Evolutionary conservation across 2,113 vertebrate species (phyloP).

Genomic region (Pholis gunnellus): DNA sequence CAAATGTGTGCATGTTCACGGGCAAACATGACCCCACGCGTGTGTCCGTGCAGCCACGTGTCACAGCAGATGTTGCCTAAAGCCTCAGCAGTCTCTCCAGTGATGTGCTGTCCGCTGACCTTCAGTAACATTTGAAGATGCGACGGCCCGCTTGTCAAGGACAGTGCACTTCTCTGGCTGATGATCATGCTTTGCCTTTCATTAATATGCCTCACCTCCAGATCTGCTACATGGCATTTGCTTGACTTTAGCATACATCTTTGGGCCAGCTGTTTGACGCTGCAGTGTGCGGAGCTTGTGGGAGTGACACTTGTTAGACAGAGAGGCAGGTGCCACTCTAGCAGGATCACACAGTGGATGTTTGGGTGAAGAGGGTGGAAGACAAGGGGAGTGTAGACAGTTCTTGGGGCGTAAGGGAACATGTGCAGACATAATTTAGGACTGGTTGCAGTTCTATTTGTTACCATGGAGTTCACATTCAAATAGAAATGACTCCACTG

Average conservation of each 20-base stretch:
- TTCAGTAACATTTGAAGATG: conserved; percentile 61
- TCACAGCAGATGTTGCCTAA: conserved; percentile 63
- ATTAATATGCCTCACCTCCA: conserved; percentile 73
- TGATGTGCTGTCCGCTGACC: conserved; percentile 57
- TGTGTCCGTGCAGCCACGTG: conserved; percentile 44
- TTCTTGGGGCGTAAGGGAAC: not conserved
- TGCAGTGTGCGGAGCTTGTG: conserved; percentile 34
- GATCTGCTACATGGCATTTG: conserved; percentile 71
- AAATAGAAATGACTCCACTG: not conserved
- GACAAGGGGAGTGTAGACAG: not conserved
- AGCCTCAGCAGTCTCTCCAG: conserved; percentile 53
- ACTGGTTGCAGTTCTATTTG: not conserved
- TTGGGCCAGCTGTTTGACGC: conserved; percentile 40
- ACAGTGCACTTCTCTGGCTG: conserved; percentile 48
- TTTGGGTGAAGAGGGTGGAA: conserved; percentile 6
- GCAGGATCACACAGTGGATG: conserved; percentile 33
- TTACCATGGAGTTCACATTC: not conserved
- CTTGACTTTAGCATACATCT: conserved; percentile 74
- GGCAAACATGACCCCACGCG: conserved; percentile 20
- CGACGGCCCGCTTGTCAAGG: conserved; percentile 47
- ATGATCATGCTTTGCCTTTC: conserved; percentile 57
- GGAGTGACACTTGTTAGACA: conserved; percentile 66
- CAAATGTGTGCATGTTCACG: conserved; percentile 42
- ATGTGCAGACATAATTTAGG: not conserved
- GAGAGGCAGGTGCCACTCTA: conserved; percentile 53